Evolutionary conservation across 1,140 invertebrate species (phyloP).

Genomic region (Eupeodes corollae): DNA sequence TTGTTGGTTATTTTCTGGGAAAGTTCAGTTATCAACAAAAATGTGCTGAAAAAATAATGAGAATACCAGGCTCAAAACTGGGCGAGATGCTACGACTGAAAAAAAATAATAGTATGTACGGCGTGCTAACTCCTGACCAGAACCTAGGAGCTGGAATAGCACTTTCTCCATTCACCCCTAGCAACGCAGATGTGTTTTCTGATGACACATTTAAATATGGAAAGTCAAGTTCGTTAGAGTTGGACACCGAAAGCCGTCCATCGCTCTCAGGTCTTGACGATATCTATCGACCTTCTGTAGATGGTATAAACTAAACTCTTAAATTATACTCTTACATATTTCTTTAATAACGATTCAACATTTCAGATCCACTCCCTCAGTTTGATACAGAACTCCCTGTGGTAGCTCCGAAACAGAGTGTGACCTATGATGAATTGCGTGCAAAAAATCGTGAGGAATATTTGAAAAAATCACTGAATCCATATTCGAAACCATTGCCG

Average conservation of each 20-base stretch:
- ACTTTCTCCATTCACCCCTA: slow-evolving; percentile 37
- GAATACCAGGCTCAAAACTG: slow-evolving; percentile 42
- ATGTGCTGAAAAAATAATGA: slow-evolving; percentile 65
- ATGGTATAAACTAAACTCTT: no score
- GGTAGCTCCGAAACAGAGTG: slow-evolving; percentile 27
- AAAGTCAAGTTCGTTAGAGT: slow-evolving; percentile 25
- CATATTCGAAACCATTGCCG: slow-evolving; percentile 19
- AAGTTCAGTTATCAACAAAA: slow-evolving; percentile 62
- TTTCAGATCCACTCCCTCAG: slow-evolving; percentile 8
- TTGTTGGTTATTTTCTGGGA: slow-evolving; percentile 61
- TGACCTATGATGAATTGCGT: slow-evolving; percentile 48
- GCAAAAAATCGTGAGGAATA: slow-evolving; percentile 47
- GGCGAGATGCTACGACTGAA: slow-evolving; percentile 26
- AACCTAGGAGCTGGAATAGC: slow-evolving; percentile 38
- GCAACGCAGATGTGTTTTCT: slow-evolving; percentile 33
- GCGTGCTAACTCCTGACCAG: slow-evolving; percentile 30
- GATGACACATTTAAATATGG: slow-evolving; percentile 26
- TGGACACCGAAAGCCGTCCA: slow-evolving; percentile 39
- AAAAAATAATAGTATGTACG: slow-evolving; percentile 19
- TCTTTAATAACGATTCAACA: background rate
- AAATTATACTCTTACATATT: no score
- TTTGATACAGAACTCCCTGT: slow-evolving; percentile 24
- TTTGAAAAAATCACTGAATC: slow-evolving; percentile 33
- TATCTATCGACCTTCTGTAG: slow-evolving; percentile 38
- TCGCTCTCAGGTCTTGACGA: slow-evolving; percentile 40